phyloP scores from a whole-genome alignment of 2,113 vertebrate genomes.

The Hyaena hyaena region DNA sequence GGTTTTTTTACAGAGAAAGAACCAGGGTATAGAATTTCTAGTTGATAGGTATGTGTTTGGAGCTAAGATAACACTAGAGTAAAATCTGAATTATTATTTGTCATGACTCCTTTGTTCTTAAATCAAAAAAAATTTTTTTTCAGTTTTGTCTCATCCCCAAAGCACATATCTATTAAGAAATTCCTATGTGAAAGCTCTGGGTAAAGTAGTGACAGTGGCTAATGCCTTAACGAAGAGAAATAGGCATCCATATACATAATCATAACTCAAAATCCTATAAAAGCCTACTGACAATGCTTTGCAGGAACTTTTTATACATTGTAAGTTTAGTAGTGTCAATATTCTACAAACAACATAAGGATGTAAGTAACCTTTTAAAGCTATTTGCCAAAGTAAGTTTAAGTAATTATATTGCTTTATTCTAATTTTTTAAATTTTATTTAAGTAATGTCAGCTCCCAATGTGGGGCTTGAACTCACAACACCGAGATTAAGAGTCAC shows the following conservation, averaged over 20 bases:
- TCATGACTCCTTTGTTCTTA: conserved; percentile 8
- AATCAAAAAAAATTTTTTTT: background rate
- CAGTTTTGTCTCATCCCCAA: background rate
- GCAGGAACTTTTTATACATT: background rate
- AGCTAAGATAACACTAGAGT: background rate
- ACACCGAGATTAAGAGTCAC: too few relatives aligned
- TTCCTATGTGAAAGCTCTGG: background rate
- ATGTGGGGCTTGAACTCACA: too few relatives aligned
- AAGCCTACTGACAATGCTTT: background rate
- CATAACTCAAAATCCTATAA: background rate
- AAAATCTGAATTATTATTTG: background rate
- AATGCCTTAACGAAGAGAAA: background rate
- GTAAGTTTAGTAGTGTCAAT: background rate
- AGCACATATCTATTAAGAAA: background rate
- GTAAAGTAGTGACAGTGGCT: background rate
- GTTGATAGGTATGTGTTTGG: background rate
- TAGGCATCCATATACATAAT: background rate
- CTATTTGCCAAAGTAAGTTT: background rate
- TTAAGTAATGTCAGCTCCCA: too few relatives aligned
- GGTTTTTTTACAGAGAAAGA: conserved; percentile 1
- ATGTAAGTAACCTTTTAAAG: background rate
- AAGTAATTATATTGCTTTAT: background rate
- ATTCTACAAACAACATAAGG: background rate
- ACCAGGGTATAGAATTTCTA: background rate
- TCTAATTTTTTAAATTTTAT: background rate